These are phyloP conservation scores for Pseudotriccus pelzelni DNA, from an alignment of 2,797 vertebrate genomes.

Conservation along the genomic window DNA sequence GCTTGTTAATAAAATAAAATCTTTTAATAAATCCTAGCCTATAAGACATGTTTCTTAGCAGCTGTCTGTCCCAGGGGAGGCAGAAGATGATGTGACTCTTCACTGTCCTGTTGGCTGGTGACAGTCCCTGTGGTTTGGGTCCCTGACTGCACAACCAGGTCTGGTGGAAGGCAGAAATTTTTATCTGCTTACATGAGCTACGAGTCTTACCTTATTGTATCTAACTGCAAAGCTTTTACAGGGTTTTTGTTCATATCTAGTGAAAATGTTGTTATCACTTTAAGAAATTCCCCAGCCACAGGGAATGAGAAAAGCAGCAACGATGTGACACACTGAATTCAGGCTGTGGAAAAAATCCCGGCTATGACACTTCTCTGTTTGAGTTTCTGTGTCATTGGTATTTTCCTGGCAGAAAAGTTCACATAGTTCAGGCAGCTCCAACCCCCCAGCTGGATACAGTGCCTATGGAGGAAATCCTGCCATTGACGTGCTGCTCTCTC, in stretches of 20 bases:
- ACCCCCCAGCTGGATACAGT: not conserved
- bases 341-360: conserved; percentile 35
- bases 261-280: not conserved
- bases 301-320: conserved; percentile 15
- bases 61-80: not conserved
- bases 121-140: not conserved
- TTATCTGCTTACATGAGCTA: accelerated
- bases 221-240: not conserved
- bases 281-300: not conserved
- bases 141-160: not conserved
- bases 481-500: not conserved
- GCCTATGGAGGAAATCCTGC: not conserved
- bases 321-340: not conserved
- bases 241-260: not conserved
- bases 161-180: not conserved
- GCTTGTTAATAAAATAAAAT: not conserved
- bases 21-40: not conserved
- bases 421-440: not conserved
- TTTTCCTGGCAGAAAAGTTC: not conserved
- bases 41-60: not conserved
- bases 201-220: not conserved
- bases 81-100: not conserved
- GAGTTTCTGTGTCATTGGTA: not conserved
- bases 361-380: not conserved
- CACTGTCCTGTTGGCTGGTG: not conserved